A percentile compares a stretch with the other conserved stretches of the same genome.
phyloP scores from a whole-genome alignment of 2,113 vertebrate genomes.

The Paratilapia polleni region DNA sequence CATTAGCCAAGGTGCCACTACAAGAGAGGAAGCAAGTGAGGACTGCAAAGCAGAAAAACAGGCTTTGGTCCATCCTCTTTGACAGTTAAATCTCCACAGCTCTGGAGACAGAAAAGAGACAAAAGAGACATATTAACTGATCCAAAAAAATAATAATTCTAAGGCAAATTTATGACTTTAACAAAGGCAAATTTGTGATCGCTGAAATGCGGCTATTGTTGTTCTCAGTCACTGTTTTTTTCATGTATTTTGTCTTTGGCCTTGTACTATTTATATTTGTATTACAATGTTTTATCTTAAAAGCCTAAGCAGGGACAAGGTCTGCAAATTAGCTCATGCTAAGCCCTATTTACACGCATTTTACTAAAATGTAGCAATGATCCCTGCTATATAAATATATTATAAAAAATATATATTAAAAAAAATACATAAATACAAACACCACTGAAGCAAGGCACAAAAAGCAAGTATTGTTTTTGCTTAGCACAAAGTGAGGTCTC shows the following conservation, averaged over 20 bases:
- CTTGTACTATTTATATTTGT: too few species aligned
- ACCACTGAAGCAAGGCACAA: neutral
- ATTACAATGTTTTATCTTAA: too few species aligned
- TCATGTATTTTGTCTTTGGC: neutral
- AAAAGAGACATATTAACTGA: neutral
- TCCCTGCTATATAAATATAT: too few species aligned
- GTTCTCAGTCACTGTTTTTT: rapidly evolving
- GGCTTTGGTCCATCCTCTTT: neutral
- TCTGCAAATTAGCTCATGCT: too few species aligned
- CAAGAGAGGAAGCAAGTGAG: neutral
- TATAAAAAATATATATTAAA: neutral
- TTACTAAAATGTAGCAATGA: too few species aligned
- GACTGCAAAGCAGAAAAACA: neutral
- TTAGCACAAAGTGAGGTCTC: neutral
- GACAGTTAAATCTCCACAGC: neutral
- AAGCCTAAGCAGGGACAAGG: too few species aligned
- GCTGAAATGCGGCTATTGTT: neutral
- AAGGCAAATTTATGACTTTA: too few species aligned
- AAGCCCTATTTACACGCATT: too few species aligned
- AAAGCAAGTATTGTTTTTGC: neutral
- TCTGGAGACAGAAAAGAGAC: neutral
- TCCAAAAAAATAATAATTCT: neutral
- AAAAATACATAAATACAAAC: neutral
- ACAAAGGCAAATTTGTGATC: neutral
- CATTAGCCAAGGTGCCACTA: neutral